Evolutionary conservation across 2,797 vertebrate species (phyloP), one percentile per base, ranked within the genome.

Genomic region (Labroides dimidiatus): DNA sequence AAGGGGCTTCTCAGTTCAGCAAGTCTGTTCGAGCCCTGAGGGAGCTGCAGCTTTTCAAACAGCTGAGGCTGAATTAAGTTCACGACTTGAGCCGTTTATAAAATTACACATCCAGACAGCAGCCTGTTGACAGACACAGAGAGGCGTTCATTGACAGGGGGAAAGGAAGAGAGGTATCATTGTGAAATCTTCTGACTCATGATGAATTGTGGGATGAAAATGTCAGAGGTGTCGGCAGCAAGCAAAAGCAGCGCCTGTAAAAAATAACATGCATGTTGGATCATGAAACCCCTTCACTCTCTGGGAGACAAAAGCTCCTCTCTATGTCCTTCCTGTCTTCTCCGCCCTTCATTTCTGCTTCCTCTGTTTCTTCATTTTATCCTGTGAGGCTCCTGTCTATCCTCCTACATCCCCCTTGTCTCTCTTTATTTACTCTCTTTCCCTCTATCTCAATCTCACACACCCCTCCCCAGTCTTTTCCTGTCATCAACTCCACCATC

Each of bases 401-500:
- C 47, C 64, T 4, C 49, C 60, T 50, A 48, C 68, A 71, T 75
- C 56, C 72, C 77, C 66, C 64, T 48, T 14, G 30, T 60, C 60
- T 78, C 52, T 58, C 64, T 75, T 69, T 74, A 71, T 81, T 84
- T 59, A 84, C 64, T 73, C 56, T 62, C 65, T 56, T 61, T 51
- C 39, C 48, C 41, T 65, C 36, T 54, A 49, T 72, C 61, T 69
- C 56, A 59, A 37, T 68, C 57, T 51, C 55, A 5, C 60, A 30
- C 24, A 6, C 39, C 33, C 41, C 30, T 33, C 30, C 57, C 20
- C 57, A 72, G 24, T 82, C 55, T 69, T 74, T 84, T 77, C 75
- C 69, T 68, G 71, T 81, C 69, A 76, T 87, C 74, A 85, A 64
- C 74, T 39, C 60, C 42, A 17, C 80, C 86, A 91, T 87, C 80